phyloP scores from a whole-genome alignment of 2,888 invertebrate species.

The Calephelis perditalis region DNA sequence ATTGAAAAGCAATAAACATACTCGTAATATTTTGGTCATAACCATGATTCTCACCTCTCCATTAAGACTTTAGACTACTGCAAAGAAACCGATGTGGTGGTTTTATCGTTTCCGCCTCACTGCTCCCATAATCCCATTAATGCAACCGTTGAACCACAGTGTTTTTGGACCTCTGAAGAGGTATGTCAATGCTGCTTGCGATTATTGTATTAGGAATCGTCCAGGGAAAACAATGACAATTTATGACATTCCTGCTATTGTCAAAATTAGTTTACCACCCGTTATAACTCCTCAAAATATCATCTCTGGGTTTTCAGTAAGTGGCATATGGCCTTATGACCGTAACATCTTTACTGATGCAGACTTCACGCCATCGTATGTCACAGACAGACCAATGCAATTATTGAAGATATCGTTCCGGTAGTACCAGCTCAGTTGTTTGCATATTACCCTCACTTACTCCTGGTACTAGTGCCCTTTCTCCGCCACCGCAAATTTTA shows the following conservation, averaged over 20 bases:
- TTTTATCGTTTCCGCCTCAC: background rate
- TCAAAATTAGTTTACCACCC: constrained; percentile 16
- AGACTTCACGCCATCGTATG: no score
- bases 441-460: no score
- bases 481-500: no score
- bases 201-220: constrained; percentile 23
- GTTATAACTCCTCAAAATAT: constrained; percentile 20
- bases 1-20: no score
- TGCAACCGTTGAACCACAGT: constrained; percentile 28
- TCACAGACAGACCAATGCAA: no score
- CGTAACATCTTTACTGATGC: no score
- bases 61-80: background rate
- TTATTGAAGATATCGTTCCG: no score
- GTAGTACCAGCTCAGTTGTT: no score
- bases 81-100: background rate
- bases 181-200: constrained; percentile 18
- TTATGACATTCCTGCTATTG: constrained; percentile 26
- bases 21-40: no score
- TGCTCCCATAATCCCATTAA: background rate
- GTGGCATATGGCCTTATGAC: no score
- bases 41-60: background rate
- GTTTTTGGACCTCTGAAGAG: constrained; percentile 32
- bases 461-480: no score
- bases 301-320: constrained; percentile 11
- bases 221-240: constrained; percentile 29